Evolutionary conservation across 2,888 invertebrate species (phyloP).

Genomic region (Acronicta psi): DNA sequence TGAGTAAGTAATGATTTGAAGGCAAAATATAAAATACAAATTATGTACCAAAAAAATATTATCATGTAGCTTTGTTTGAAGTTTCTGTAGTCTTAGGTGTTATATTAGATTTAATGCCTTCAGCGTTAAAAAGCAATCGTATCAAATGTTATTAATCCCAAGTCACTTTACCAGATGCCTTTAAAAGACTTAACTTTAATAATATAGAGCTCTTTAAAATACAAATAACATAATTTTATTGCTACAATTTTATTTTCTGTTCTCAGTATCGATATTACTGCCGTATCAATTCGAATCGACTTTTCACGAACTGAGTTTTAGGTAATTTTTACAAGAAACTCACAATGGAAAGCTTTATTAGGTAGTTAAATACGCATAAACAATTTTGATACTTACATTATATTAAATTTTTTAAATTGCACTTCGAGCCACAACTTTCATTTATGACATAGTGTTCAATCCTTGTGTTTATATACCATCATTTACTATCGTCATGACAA

Average conservation of each 20-base stretch:
- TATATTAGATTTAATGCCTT: slow-evolving; percentile 44
- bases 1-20: slow-evolving; percentile 34
- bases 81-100: slow-evolving; percentile 57
- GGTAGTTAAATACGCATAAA: background rate
- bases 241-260: slow-evolving; percentile 17
- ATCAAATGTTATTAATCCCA: slow-evolving; percentile 10
- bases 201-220: slow-evolving; percentile 37
- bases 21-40: slow-evolving; percentile 30
- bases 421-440: slow-evolving; percentile 14
- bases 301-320: background rate
- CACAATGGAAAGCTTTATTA: background rate
- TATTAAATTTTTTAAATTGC: background rate
- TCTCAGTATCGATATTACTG: background rate
- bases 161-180: slow-evolving; percentile 44
- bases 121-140: slow-evolving; percentile 12
- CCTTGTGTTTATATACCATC: background rate
- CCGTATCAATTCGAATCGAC: slow-evolving; percentile 4
- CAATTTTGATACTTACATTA: background rate
- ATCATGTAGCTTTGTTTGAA: slow-evolving; percentile 59
- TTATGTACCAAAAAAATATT: slow-evolving; percentile 55
- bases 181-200: slow-evolving; percentile 28
- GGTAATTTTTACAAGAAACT: background rate
- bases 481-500: slow-evolving; percentile 26
- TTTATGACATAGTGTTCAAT: slow-evolving; percentile 23
- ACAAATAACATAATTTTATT: slow-evolving; percentile 37